Base-by-base conservation (phyloP, 2,888 invertebrate species). In the Drosophila anomalata region DNA sequence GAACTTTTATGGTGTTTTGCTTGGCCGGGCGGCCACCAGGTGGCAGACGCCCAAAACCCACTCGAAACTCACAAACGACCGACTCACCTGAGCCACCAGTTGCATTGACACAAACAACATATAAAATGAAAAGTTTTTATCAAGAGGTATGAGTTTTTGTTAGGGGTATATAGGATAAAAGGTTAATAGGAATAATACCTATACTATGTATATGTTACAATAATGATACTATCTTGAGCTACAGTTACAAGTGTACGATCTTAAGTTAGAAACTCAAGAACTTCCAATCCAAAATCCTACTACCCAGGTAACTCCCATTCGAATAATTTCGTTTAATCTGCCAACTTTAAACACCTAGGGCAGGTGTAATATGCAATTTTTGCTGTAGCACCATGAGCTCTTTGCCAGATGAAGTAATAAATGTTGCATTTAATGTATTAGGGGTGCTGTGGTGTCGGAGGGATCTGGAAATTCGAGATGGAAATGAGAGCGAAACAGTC, bases 381-480 rank as follows among this genome's bases (percentile, higher is more conserved):
- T 51, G 50, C 29, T 56, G 52, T 50, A 46, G 56, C 67, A 36
- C 36, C 36, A 56, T 11, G 55, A 60, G 60, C 84, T 73, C 54
- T 61, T 60, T 44, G 47, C 61, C 54, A 72, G 69, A 82, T 85
- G 66, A 83, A 87, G 86, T 66, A 79, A 87, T 87, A 82, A 82
- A 87, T 79, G 80, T 77, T 86, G 80, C 75, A 77, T 75, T 75
- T 85, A 75, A 85, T 82, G 86, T 85, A 87, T 81, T 85, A 63
- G 61, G 59, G 51, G 55, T 52, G 66, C 63, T 51, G 70, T 41
- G 65, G 47, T 47, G 51, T 33, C 47, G 31, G 39, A 67, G 66
- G 31, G 24, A 44, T 44, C 29, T 52, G 39, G 36, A 53, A 24
- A 26, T 33, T 65, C 46, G 46, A 65, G 52, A 63, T 66, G 44